These are phyloP conservation scores for rabbit (Oryctolagus cuniculus) DNA, from an alignment of 2,113 vertebrate species.

Conservation along the genomic window mOryCun1.1 NC_091450.1:42370001-42370500, in stretches of 20 bases:
- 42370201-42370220: constrained; percentile 52
- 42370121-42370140: constrained; percentile 18
- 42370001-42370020: not conserved
- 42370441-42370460: constrained; percentile 89
- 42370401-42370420: constrained; percentile 81
- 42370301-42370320: constrained; percentile 94
- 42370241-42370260: not conserved
- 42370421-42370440: constrained; percentile 88
- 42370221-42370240: constrained; percentile 6
- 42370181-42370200: constrained; percentile 62
- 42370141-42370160: not conserved
- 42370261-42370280: constrained; percentile 92
- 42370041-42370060: not conserved
- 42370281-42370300: constrained; percentile 95
- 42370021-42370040: constrained; percentile 69
- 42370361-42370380: not conserved
- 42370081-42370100: not conserved
- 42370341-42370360: not conserved
- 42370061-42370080: constrained; percentile 21
- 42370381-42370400: constrained; percentile 61
- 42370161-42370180: constrained; percentile 51
- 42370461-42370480: constrained; percentile 91
- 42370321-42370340: constrained; percentile 91
- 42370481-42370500: constrained; percentile 92
- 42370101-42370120: not conserved